Base-by-base conservation (phyloP, 2,113 vertebrate species). In the Laticauda laticaudata region DNA sequence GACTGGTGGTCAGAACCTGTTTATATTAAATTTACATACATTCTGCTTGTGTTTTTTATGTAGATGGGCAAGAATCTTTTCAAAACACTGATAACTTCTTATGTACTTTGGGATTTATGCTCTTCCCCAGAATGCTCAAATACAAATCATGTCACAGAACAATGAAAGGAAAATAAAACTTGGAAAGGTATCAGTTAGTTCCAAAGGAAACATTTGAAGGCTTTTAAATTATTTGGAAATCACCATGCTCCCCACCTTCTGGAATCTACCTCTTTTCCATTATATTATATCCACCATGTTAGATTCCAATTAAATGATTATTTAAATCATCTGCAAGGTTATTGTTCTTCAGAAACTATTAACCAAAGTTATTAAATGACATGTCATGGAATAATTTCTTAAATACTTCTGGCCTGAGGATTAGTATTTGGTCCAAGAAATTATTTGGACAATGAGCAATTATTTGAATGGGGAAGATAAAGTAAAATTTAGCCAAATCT, bases 111-210 rank as follows among this genome's bases (percentile, higher is more conserved):
- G 2, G 21, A 15, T 39, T 89, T 29, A 88, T 88, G 89, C 0
- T n/a, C 1, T 5, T 92, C 92, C 39, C 92, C 93, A 45, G 93
- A 90, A 90, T 89, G 4, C 61, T 3, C 95, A 95, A 95, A 95
- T 95, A 94, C 95, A 95, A 90, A 87, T 20, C 26, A 61, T 61
- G 24, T 26, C n/a, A 7, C 89, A 53, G 91, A 96, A 96, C 94
- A 96, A 96, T 93, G 29, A 94, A 23, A 96, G 54, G 90, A 94
- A 95, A 95, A 95, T 69, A 81, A 81, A 81, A 43, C 53, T 88
- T 53, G 57, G 11, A 0, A 0, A 3, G 91, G 6, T 86, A 57
- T n/a, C 45, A 45, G 45, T 45, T 45, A 45, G 61, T 54, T 94
- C 12, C 3, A 90, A 59, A 5, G 43, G 56, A 95, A 75, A 4